Conservation (phyloP, 2,113 vertebrate genomes). For the Tragelaphus imberbis region DNA sequence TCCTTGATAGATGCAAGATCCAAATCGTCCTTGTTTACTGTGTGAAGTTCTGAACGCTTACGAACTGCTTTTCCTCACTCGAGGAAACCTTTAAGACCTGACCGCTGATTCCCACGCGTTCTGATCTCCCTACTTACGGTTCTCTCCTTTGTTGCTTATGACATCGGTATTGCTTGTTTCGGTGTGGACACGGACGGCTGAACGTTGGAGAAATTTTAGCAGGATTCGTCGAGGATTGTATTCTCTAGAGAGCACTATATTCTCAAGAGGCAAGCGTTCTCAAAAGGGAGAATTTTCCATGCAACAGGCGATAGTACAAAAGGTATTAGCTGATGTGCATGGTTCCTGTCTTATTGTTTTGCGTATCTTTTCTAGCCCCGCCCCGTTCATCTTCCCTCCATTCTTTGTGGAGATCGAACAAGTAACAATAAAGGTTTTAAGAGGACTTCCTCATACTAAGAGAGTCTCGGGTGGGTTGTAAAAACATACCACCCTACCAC, state of each 20-base stretch:
- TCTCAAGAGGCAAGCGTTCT: background rate
- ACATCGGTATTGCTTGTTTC: background rate
- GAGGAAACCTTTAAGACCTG: background rate
- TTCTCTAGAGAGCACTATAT: background rate
- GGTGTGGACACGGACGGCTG: background rate
- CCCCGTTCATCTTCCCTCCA: background rate
- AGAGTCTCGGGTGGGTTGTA: too few species aligned
- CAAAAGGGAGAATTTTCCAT: background rate
- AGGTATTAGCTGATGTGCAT: background rate
- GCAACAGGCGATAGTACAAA: background rate
- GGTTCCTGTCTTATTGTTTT: background rate
- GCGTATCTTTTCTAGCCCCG: background rate
- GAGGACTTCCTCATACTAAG: background rate
- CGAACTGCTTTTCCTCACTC: background rate
- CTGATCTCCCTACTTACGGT: background rate
- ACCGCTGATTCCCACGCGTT: background rate
- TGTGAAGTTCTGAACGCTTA: background rate
- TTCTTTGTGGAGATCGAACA: background rate
- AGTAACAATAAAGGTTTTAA: background rate
- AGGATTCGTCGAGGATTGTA: background rate
- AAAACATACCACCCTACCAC: background rate
- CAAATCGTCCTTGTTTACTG: background rate
- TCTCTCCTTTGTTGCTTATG: too few species aligned
- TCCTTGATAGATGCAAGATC: background rate
- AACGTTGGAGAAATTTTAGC: background rate